Evolutionary conservation across 2,888 invertebrate genomes (phyloP).

Genomic region (Nomada goodeniana): DNA sequence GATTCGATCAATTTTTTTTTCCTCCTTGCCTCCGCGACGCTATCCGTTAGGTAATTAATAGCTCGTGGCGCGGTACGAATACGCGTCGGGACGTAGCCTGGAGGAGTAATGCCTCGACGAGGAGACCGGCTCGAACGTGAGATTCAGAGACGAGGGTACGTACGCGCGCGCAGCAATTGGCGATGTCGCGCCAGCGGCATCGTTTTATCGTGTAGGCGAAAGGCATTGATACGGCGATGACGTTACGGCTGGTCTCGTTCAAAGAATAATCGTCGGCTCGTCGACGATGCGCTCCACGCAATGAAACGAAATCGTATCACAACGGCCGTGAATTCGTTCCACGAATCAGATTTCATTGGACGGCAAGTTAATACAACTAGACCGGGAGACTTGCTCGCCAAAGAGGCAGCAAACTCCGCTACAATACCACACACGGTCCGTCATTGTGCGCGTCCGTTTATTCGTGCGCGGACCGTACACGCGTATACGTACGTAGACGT

Average conservation of each 20-base stretch:
- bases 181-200: too few relatives aligned
- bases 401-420: slow-evolving; percentile 56
- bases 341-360: slow-evolving; percentile 65
- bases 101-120: background rate
- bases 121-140: background rate
- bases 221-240: background rate
- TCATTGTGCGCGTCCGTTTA: background rate
- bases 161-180: too few relatives aligned
- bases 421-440: slow-evolving; percentile 12
- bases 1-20: slow-evolving; percentile 6
- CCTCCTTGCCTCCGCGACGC: background rate
- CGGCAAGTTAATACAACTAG: slow-evolving; percentile 56
- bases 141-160: too few relatives aligned
- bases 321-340: slow-evolving; percentile 48
- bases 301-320: slow-evolving; percentile 42
- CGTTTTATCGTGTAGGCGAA: background rate
- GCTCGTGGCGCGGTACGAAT: background rate
- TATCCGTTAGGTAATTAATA: background rate
- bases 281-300: slow-evolving; percentile 9
- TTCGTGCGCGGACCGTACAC: slow-evolving; percentile 17
- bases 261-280: slow-evolving; percentile 15
- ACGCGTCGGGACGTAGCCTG: background rate
- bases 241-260: background rate
- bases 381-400: slow-evolving; percentile 45
- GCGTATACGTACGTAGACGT: slow-evolving; percentile 28